Evolutionary conservation across 2,888 invertebrate species (phyloP).

Genomic region (Netelia melanura): DNA sequence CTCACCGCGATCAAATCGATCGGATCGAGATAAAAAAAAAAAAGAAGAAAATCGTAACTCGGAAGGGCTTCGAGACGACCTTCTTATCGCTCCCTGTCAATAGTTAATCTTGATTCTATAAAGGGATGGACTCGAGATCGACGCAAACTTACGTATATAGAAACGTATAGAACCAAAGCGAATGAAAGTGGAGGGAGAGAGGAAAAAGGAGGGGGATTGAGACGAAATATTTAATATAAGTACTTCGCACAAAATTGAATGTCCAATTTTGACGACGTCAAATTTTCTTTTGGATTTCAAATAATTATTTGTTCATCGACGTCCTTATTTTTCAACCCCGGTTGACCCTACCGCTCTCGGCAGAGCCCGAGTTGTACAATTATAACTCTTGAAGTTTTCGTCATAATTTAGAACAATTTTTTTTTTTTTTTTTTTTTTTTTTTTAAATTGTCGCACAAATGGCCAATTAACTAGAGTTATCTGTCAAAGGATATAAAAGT

Average conservation of each 20-base stretch:
- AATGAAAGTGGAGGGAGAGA: neutral
- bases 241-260: neutral
- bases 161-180: neutral
- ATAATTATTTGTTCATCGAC: too few species aligned
- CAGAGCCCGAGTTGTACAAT: too few species aligned
- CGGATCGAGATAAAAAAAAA: neutral
- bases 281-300: neutral
- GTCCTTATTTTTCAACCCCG: too few species aligned
- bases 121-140: conserved; percentile 36
- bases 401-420: too few species aligned
- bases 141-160: neutral
- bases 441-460: neutral
- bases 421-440: too few species aligned
- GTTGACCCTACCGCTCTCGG: too few species aligned
- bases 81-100: conserved; percentile 30
- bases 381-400: too few species aligned
- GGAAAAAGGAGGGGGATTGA: neutral
- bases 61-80: conserved; percentile 38
- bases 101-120: conserved; percentile 51
- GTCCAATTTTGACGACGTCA: neutral
- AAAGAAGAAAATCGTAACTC: conserved; percentile 5
- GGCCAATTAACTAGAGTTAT: neutral
- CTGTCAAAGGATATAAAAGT: conserved; percentile 20
- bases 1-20: neutral
- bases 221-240: conserved; percentile 5